Evolutionary conservation across 2,888 invertebrate species (phyloP), one percentile per base, ranked within the genome.

Genomic region (Tuberolachnus salignus): DNA sequence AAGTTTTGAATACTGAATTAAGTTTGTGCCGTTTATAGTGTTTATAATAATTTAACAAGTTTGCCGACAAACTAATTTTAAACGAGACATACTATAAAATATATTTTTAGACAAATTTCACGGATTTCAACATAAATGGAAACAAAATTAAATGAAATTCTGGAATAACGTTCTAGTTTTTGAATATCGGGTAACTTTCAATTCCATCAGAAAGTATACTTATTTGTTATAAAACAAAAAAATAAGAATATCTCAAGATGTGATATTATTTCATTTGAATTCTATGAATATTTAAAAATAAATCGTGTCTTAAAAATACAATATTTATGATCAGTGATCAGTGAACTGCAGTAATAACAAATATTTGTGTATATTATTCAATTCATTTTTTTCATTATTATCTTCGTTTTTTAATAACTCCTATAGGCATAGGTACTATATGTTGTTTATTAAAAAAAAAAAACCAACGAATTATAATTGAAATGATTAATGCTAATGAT

Each of bases 281-380:
- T 59, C 10, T 0, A 6, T 3, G 49, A 59, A 21, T 23, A 34
- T 34, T 46, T 46, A 8, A 13, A 46, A 2, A 46, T 19, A 46
- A 72, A 23, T 13, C 9, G 14, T 49, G 49, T 49, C 49, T 26
- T n/a, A 34, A 49, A 71, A 59, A 34, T 21, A 55, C 3, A 2
- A 34, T n/a, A 19, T 19, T 26, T 13, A 51, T n/a, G n/a, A n/a
- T n/a, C n/a, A 26, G 16, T 3, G 26, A 46, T 49, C 26, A 66
- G 16, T 10, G 3, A 21, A 55, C n/a, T n/a, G n/a, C n/a, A n/a
- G n/a, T n/a, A n/a, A n/a, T n/a, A n/a, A n/a, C n/a, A 19, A 14
- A 66, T 14, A 46, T 49, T 10, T 10, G 57, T 71, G 19, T n/a
- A 23, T 71, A 26, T 71, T 57, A 16, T 46, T 71, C 10, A 46